phyloP scores from a whole-genome alignment of 2,797 vertebrate species.

The Podargus strigoides region DNA sequence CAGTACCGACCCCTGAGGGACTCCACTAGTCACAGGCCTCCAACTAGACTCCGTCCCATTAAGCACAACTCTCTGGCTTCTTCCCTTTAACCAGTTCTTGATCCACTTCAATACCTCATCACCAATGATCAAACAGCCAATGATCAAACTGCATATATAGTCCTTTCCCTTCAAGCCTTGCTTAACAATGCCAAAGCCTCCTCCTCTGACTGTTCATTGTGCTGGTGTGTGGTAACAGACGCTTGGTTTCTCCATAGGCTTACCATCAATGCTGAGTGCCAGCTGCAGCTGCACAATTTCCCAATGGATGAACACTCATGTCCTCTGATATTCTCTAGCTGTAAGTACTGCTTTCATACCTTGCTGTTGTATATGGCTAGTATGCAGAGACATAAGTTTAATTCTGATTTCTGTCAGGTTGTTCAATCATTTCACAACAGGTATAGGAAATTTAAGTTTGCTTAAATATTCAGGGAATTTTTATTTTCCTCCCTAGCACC shows the following conservation, averaged over 20 bases:
- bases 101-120: too few relatives aligned
- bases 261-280: conserved; percentile 95
- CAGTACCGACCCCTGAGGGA: too few relatives aligned
- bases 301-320: conserved; percentile 97
- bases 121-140: too few relatives aligned
- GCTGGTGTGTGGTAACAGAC: not conserved
- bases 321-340: conserved; percentile 96
- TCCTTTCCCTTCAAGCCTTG: not conserved
- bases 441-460: not conserved
- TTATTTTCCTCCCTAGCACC: not conserved
- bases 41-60: too few relatives aligned
- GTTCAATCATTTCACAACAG: too few relatives aligned
- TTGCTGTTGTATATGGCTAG: not conserved
- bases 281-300: conserved; percentile 95
- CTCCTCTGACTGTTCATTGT: not conserved
- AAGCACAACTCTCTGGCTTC: too few relatives aligned
- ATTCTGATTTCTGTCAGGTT: too few relatives aligned
- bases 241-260: conserved; percentile 74
- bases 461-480: not conserved
- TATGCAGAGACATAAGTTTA: not conserved
- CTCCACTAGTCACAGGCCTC: too few relatives aligned
- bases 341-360: conserved; percentile 79
- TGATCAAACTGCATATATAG: not conserved
- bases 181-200: not conserved
- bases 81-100: too few relatives aligned